These are phyloP conservation scores for Rhabdophis nuchalis DNA, from an alignment of 2,797 vertebrate genomes.

Conservation along the genomic window DNA sequence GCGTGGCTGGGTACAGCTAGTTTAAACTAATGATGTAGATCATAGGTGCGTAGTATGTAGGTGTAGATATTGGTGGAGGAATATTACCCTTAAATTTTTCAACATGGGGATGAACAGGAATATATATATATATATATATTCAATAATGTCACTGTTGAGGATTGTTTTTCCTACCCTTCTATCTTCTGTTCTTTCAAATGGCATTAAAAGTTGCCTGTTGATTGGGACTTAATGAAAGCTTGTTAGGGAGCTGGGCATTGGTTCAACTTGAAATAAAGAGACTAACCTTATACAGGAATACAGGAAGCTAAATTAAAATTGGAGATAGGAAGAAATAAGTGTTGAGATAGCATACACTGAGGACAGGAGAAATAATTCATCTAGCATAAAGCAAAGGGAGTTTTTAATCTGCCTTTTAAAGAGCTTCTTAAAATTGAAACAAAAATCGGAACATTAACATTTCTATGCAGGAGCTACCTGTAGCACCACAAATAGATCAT, in stretches of 20 bases:
- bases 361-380: not conserved
- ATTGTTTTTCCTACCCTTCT: not conserved
- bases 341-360: not conserved
- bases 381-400: not conserved
- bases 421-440: not conserved
- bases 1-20: no score
- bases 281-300: not conserved
- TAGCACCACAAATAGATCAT: not conserved
- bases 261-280: not conserved
- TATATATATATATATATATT: no score
- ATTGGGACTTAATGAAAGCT: conserved; percentile 7
- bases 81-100: not conserved
- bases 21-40: not conserved
- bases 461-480: not conserved
- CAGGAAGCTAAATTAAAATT: not conserved
- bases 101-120: not conserved
- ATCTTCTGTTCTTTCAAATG: not conserved
- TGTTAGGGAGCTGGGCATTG: not conserved
- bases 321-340: not conserved
- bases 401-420: not conserved
- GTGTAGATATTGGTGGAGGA: not conserved
- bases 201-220: not conserved
- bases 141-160: not conserved
- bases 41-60: not conserved
- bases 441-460: not conserved